Conservation (phyloP, 2,888 invertebrate species). For the Coelopa pilipes region DNA sequence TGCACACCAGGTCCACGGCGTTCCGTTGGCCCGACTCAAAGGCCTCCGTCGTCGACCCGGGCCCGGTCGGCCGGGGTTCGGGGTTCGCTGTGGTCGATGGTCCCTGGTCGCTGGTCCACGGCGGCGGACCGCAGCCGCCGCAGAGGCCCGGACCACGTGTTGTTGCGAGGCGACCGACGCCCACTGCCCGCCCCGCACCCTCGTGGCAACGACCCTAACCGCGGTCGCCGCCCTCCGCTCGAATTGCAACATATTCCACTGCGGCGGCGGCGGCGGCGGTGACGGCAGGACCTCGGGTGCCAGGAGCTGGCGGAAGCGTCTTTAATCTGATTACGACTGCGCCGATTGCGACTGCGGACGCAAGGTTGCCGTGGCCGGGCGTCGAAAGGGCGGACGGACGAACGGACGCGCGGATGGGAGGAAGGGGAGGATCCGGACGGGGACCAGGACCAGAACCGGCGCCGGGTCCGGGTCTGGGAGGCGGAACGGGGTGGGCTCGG, state of each 20-base stretch:
- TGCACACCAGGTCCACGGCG: conserved; percentile 49
- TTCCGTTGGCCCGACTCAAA: no score
- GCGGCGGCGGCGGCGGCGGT: neutral
- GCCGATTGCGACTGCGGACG: conserved; percentile 7
- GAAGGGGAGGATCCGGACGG: neutral
- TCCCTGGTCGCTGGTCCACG: no score
- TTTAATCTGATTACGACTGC: conserved; percentile 42
- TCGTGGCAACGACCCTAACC: neutral
- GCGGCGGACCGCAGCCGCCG: neutral
- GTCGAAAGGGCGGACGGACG: neutral
- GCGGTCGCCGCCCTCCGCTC: neutral
- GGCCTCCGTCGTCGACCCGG: no score
- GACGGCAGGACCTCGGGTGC: neutral
- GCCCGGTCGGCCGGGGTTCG: no score
- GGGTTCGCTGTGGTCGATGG: no score
- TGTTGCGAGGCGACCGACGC: neutral
- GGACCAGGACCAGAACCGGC: neutral
- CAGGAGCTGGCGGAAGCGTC: conserved; percentile 30
- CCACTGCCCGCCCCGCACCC: neutral
- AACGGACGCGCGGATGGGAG: no score
- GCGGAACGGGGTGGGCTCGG: neutral
- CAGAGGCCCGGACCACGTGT: conserved; percentile 2
- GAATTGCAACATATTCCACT: conserved; percentile 39
- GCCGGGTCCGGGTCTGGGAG: conserved; percentile 11
- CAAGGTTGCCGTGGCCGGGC: neutral